Evolutionary conservation across 1,140 invertebrate species (phyloP).

Genomic region (Megalopta genalis): DNA sequence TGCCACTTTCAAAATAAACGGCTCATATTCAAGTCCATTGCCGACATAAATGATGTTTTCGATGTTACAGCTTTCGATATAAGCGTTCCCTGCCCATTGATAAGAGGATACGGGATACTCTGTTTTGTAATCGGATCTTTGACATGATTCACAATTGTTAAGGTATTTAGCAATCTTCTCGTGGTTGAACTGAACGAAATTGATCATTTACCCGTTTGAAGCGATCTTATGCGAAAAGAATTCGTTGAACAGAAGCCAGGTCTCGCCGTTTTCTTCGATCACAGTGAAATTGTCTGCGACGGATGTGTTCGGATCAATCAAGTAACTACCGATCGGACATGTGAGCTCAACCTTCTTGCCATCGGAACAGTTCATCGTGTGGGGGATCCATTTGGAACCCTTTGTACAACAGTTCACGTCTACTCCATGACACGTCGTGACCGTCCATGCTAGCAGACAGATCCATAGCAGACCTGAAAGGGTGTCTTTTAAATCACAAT

Average conservation of each 20-base stretch:
- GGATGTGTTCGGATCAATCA: constrained; percentile 29
- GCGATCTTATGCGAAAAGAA: constrained; percentile 11
- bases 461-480: constrained; percentile 44
- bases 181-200: too few relatives aligned
- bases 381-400: background rate
- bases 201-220: constrained; percentile 35
- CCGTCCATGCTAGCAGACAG: constrained; percentile 10
- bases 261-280: constrained; percentile 8
- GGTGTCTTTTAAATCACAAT: background rate
- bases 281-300: constrained; percentile 53
- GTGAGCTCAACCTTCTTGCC: constrained; percentile 49
- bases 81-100: too few relatives aligned
- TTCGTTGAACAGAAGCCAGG: constrained; percentile 22
- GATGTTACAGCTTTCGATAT: background rate
- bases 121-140: too few relatives aligned
- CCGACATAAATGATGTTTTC: background rate
- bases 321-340: constrained; percentile 50
- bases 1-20: too few relatives aligned
- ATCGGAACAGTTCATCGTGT: constrained; percentile 59
- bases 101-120: too few relatives aligned
- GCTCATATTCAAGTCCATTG: background rate
- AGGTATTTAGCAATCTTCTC: too few relatives aligned
- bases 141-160: too few relatives aligned
- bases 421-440: constrained; percentile 9
- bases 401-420: constrained; percentile 56